Evolutionary conservation across 2,888 invertebrate species (phyloP).

Genomic region (Stratiomys singularior): DNA sequence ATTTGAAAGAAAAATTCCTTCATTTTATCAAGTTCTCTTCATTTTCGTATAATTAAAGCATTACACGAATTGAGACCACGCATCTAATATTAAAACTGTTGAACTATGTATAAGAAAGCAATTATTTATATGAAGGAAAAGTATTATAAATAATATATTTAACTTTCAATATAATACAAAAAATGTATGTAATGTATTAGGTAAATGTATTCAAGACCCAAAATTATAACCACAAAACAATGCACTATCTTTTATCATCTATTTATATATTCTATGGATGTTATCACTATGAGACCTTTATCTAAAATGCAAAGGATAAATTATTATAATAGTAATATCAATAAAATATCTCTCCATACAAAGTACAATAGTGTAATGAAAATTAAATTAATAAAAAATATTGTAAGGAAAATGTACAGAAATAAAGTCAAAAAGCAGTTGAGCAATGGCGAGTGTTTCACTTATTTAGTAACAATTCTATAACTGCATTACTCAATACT

Average conservation of each 20-base stretch:
- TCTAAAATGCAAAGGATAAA: constrained; percentile 7
- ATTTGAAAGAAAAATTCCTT: too few species aligned
- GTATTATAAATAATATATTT: not conserved
- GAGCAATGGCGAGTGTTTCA: not conserved
- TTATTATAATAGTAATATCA: not conserved
- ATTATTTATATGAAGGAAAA: not conserved
- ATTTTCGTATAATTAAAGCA: too few species aligned
- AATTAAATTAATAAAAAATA: not conserved
- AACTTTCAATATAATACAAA: not conserved
- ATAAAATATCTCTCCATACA: not conserved
- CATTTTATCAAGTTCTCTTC: too few species aligned
- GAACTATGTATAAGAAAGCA: not conserved
- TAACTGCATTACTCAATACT: too few species aligned
- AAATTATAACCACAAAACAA: not conserved
- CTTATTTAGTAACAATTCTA: too few species aligned
- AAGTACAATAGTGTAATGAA: not conserved
- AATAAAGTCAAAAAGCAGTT: not conserved
- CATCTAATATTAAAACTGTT: not conserved
- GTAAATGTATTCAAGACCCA: not conserved
- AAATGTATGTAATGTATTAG: not conserved
- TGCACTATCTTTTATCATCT: not conserved
- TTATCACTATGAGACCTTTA: constrained; percentile 21
- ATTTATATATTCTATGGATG: constrained; percentile 18
- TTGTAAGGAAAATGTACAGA: constrained; percentile 5
- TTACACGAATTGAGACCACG: too few species aligned